Evolutionary conservation across 2,888 invertebrate genomes (phyloP), one percentile per base, ranked within the genome.

Genomic region (Pristionchus fissidentatus): DNA sequence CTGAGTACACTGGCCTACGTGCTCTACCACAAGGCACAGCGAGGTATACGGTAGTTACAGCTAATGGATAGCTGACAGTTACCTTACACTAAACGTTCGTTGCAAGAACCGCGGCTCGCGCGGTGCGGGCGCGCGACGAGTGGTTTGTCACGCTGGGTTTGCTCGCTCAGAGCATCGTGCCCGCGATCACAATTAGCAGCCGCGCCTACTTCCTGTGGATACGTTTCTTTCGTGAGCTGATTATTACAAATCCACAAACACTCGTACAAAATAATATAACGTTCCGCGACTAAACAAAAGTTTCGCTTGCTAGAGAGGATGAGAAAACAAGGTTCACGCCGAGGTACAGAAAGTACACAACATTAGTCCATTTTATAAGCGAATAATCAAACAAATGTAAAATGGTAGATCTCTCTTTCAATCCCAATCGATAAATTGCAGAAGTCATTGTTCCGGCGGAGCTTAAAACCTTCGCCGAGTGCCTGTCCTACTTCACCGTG

Each of bases 111-210:
- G 46, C n/a, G 46, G 46, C 15, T 1, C 35, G 75, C 7, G 4
- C 46, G 2, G 75, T 3, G 15, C 22, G 26, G 46, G 26, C 75
- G 3, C 15, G 75, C 5, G 75, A 75, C 5, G 75, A 75, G 26
- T 26, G 43, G 8, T 19, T 75, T 3, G 46, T 75, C 7, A 49
- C 75, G 5, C 75, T 75, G 1, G 32, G 75, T 0, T 26, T 75
- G 29, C 41, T 75, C 7, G 46, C 49, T 0, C 75, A 75, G 41
- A 75, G 75, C 26, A 32, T 75, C 43, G 75, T 75, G 1, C 75
- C 75, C 29, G 75, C 75, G 13, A 46, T 75, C 29, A 75, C 75
- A 0, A 46, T 75, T 5, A 49, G 75, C 26, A 75, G 75, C 15
- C 26, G 49, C 22, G 75, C 46, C 0, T 75, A 75, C 46, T 75